These are phyloP conservation scores for Halictus quadricinctus DNA, from an alignment of 2,888 invertebrate species.

Conservation along the genomic window DNA sequence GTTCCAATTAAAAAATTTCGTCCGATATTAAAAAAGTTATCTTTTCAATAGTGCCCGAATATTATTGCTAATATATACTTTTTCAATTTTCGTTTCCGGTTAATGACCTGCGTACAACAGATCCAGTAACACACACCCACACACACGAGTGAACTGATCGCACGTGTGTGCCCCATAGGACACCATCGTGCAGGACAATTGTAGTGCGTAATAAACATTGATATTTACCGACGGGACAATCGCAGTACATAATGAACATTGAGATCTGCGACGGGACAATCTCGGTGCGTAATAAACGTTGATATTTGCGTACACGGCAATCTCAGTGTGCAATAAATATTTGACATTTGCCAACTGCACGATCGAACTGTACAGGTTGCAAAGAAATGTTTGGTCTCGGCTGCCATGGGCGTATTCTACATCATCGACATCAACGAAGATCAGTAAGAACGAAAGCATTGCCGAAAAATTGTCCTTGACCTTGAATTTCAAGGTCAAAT, in stretches of 20 bases:
- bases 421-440: too few species aligned
- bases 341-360: not conserved
- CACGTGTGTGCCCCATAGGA: not conserved
- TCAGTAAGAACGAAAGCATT: too few species aligned
- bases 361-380: not conserved
- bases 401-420: too few species aligned
- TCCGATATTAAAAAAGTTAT: too few species aligned
- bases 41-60: too few species aligned
- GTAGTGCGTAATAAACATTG: not conserved
- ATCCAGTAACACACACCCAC: not conserved
- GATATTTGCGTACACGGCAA: not conserved
- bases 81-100: too few species aligned
- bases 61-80: not conserved
- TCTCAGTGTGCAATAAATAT: not conserved
- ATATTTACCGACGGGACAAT: not conserved
- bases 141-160: not conserved
- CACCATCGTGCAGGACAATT: not conserved
- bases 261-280: not conserved
- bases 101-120: too few species aligned
- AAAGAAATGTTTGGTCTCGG: too few species aligned
- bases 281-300: not conserved
- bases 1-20: not conserved
- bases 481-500: too few species aligned
- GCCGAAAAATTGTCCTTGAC: too few species aligned
- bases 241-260: not conserved